Evolutionary conservation across 1,140 invertebrate species (phyloP).

Genomic region (Chironomus striatipennis): DNA sequence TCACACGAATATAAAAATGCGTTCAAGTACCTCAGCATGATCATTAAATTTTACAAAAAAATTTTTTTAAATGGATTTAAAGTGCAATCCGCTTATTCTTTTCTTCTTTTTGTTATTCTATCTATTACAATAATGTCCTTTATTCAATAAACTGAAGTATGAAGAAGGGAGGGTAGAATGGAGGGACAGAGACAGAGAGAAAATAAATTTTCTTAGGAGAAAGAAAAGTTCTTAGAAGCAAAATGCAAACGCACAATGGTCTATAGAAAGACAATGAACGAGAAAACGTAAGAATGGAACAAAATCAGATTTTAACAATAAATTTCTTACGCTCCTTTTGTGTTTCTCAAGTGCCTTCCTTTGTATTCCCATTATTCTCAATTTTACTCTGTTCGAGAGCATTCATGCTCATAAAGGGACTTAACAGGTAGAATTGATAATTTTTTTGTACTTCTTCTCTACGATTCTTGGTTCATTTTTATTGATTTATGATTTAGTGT

Average conservation of each 20-base stretch:
- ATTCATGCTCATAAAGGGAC: conserved; percentile 12
- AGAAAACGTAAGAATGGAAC: conserved; percentile 1
- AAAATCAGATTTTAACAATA: conserved; percentile 9
- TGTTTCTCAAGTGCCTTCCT: neutral
- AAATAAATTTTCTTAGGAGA: neutral
- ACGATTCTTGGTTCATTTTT: neutral
- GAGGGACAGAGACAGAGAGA: too few species aligned
- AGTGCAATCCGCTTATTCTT: too few species aligned
- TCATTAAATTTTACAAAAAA: too few species aligned
- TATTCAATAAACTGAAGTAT: neutral
- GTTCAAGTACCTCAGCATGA: too few species aligned
- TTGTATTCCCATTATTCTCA: conserved; percentile 9
- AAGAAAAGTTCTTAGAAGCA: neutral
- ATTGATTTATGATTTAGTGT: conserved; percentile 14
- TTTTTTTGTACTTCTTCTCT: neutral
- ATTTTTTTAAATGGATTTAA: too few species aligned
- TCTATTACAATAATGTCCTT: too few species aligned
- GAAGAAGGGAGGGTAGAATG: neutral
- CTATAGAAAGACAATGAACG: neutral
- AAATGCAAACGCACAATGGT: conserved; percentile 7
- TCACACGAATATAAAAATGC: too few species aligned
- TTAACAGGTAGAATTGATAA: conserved; percentile 14
- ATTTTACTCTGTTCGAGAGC: conserved; percentile 4
- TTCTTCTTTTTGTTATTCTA: too few species aligned
- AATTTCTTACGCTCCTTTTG: conserved; percentile 12